These are phyloP conservation scores for Thera britannica DNA, from an alignment of 2,888 invertebrate species.

Conservation along the genomic window DNA sequence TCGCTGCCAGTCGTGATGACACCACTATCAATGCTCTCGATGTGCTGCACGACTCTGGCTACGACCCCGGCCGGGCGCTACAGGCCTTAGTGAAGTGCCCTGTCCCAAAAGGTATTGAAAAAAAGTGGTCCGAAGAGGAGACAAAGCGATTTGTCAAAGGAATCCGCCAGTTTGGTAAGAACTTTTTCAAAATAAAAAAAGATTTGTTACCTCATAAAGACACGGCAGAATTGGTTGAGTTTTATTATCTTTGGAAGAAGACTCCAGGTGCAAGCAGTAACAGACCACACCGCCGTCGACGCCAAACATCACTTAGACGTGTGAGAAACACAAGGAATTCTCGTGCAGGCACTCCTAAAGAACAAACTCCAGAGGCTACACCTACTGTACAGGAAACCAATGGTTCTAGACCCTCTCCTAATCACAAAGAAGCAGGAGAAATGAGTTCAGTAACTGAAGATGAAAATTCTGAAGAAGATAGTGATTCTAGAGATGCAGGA, in stretches of 20 bases:
- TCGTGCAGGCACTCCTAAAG: slow-evolving; percentile 91
- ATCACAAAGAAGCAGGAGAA: slow-evolving; percentile 88
- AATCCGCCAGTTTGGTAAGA: slow-evolving; percentile 98
- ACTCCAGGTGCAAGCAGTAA: slow-evolving; percentile 98
- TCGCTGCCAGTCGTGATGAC: slow-evolving; percentile 98
- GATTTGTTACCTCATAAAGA: slow-evolving; percentile 98
- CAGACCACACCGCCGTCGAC: slow-evolving; percentile 95
- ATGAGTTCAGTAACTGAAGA: slow-evolving; percentile 93
- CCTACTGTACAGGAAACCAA: slow-evolving; percentile 82
- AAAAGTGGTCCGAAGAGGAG: slow-evolving; percentile 99
- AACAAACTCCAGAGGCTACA: slow-evolving; percentile 87
- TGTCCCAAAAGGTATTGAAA: slow-evolving; percentile 97
- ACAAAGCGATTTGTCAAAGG: slow-evolving; percentile 99
- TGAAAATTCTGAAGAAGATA: slow-evolving; percentile 97
- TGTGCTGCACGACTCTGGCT: slow-evolving; percentile 97
- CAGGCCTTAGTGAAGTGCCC: slow-evolving; percentile 99
- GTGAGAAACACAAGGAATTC: slow-evolving; percentile 95
- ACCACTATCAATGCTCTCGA: slow-evolving; percentile 98
- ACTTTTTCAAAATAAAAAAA: slow-evolving; percentile 98
- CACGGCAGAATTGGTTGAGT: slow-evolving; percentile 98
- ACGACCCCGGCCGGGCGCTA: slow-evolving; percentile 98
- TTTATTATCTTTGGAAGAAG: slow-evolving; percentile 99
- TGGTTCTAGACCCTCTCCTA: slow-evolving; percentile 86
- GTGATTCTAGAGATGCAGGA: slow-evolving; percentile 94
- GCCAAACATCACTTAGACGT: slow-evolving; percentile 94